phyloP scores from a whole-genome alignment of 2,888 invertebrate genomes.

The Aphidius colemani region DNA sequence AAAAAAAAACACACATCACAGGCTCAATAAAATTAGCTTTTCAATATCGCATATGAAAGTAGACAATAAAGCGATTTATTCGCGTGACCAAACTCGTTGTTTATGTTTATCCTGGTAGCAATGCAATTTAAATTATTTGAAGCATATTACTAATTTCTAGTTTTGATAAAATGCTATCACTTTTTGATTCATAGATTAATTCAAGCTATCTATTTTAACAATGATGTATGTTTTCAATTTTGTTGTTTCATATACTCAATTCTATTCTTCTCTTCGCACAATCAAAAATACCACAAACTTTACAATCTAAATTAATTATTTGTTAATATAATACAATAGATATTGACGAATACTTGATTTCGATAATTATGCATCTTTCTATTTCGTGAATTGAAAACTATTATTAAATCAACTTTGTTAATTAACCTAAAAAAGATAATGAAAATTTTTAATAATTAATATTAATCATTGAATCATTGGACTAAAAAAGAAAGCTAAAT shows the following conservation, averaged over 20 bases:
- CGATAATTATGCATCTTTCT: too few relatives aligned
- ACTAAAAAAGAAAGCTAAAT: constrained; percentile 19
- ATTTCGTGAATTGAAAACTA: background rate
- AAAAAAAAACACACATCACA: background rate
- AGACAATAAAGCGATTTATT: constrained; percentile 56
- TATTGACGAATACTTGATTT: constrained; percentile 32
- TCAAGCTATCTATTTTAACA: constrained; percentile 9
- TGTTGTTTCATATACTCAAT: constrained; percentile 5
- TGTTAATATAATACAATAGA: constrained; percentile 44
- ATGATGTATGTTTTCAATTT: background rate
- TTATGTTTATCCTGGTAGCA: constrained; percentile 47
- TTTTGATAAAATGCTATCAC: background rate
- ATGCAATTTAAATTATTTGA: constrained; percentile 53
- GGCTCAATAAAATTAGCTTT: constrained; percentile 43
- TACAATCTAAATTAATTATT: constrained; percentile 49
- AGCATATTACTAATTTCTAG: constrained; percentile 19
- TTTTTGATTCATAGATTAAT: background rate
- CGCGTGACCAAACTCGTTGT: constrained; percentile 50
- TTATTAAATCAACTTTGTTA: too few relatives aligned
- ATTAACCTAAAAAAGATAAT: too few relatives aligned
- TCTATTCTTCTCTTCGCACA: background rate
- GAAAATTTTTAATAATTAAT: too few relatives aligned
- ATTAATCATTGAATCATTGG: too few relatives aligned
- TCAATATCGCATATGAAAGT: constrained; percentile 44
- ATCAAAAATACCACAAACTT: constrained; percentile 41